A percentile compares a stretch with the other conserved stretches of the same genome.
These are phyloP conservation scores for Neoaliturus tenellus DNA, from an alignment of 2,888 invertebrate genomes.

Conservation along the genomic window DNA sequence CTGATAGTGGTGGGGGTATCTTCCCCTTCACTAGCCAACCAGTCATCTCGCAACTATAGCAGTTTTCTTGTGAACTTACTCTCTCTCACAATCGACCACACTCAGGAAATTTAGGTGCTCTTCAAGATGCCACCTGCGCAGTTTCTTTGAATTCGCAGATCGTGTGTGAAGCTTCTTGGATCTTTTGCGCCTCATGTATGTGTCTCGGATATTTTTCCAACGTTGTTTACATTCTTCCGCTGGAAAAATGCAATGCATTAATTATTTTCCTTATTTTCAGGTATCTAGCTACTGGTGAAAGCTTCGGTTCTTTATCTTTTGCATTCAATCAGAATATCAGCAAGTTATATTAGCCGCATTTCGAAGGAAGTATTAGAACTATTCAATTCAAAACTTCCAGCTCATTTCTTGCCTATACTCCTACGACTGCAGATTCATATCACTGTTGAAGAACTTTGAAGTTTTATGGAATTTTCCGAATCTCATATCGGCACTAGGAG, in stretches of 20 bases:
- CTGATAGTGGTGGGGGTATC: no score
- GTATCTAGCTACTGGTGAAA: conserved; percentile 67
- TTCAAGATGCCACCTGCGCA: conserved; percentile 42
- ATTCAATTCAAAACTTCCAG: conserved; percentile 65
- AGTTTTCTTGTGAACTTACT: background rate
- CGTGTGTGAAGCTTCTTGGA: conserved; percentile 21
- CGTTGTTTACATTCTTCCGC: conserved; percentile 45
- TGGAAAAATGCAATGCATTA: conserved; percentile 29
- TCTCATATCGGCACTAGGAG: conserved; percentile 60
- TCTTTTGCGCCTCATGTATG: conserved; percentile 38
- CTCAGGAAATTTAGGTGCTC: conserved; percentile 20
- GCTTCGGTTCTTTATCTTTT: conserved; percentile 67
- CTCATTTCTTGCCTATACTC: background rate
- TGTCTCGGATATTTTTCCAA: conserved; percentile 46
- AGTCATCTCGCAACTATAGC: no score
- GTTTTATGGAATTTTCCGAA: conserved; percentile 62
- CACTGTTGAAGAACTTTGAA: conserved; percentile 59
- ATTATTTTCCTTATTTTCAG: conserved; percentile 63
- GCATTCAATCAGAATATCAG: conserved; percentile 68
- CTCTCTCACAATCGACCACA: conserved; percentile 35
- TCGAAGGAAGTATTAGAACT: conserved; percentile 66
- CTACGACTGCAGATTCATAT: conserved; percentile 57
- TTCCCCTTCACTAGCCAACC: no score
- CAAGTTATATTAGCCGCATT: conserved; percentile 68
- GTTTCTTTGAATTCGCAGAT: conserved; percentile 25